Percentiles rank a stretch among this genome's conserved stretches.
Conservation (phyloP, 1,140 invertebrate genomes). For the Dreissena polymorpha region DNA sequence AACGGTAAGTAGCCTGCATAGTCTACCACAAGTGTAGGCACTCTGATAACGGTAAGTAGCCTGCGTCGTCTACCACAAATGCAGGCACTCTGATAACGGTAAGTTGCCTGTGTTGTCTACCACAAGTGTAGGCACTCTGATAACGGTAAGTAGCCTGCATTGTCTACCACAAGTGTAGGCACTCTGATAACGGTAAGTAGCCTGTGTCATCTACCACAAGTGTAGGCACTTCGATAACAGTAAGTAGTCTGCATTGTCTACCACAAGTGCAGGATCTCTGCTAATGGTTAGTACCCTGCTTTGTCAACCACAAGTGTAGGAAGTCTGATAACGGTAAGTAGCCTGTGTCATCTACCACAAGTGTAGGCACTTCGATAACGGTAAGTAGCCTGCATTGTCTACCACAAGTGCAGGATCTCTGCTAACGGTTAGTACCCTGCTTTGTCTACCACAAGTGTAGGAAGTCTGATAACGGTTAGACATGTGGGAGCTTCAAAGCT, state of each 20-base stretch:
- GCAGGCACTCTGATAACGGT: conserved; percentile 65
- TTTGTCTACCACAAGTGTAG: background rate
- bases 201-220: conserved; percentile 70
- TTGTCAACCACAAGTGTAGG: background rate
- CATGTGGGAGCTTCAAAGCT: too few species aligned
- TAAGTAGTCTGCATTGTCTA: conserved; percentile 70
- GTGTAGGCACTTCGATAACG: conserved; percentile 64
- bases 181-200: too few species aligned
- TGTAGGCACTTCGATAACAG: conserved; percentile 65
- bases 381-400: conserved; percentile 69
- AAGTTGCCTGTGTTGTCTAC: conserved; percentile 69
- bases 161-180: background rate
- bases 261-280: conserved; percentile 64
- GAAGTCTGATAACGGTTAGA: too few species aligned
- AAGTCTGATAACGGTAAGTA: too few species aligned
- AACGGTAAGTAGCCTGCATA: conserved; percentile 65
- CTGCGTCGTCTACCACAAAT: conserved; percentile 70
- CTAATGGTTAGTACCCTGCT: conserved; percentile 64
- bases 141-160: conserved; percentile 63
- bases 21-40: background rate
- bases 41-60: too few species aligned
- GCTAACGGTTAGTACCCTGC: conserved; percentile 64
- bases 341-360: conserved; percentile 70
- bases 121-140: conserved; percentile 66
- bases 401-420: conserved; percentile 66